A percentile compares a stretch with the other conserved stretches of the same genome.
Evolutionary conservation across 2,888 invertebrate genomes (phyloP).

Genomic region (Caenorhabditis sp.): DNA sequence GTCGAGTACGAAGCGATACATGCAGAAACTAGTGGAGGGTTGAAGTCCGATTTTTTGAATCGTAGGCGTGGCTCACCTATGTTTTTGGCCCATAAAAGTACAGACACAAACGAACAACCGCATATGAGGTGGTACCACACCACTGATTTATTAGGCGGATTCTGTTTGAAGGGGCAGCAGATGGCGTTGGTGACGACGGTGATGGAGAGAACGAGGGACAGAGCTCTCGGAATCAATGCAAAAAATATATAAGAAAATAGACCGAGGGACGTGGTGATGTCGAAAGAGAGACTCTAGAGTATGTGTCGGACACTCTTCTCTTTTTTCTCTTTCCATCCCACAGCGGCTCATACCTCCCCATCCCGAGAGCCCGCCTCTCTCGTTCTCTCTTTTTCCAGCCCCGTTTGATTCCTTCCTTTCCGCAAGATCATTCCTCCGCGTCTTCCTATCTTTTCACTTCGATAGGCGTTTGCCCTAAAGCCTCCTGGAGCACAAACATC

Average conservation of each 20-base stretch:
- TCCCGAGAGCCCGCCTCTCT: conserved; percentile 47
- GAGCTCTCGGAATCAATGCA: conserved; percentile 42
- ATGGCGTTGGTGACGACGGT: conserved; percentile 22
- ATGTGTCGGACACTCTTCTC: conserved; percentile 50
- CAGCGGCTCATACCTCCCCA: conserved; percentile 47
- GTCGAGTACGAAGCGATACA: background rate
- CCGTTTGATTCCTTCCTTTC: conserved; percentile 33
- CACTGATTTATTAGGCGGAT: conserved; percentile 17
- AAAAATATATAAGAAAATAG: conserved; percentile 45
- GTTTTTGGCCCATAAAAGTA: conserved; percentile 75
- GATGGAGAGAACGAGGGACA: conserved; percentile 4
- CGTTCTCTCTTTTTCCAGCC: too few relatives aligned
- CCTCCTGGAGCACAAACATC: conserved; percentile 34
- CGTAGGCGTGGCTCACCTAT: conserved; percentile 65
- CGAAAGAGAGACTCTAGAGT: conserved; percentile 49
- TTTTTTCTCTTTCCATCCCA: conserved; percentile 28
- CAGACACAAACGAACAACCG: conserved; percentile 74
- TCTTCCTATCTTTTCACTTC: background rate
- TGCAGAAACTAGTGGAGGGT: background rate
- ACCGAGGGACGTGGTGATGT: conserved; percentile 35
- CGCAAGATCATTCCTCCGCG: conserved; percentile 28
- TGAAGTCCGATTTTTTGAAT: background rate
- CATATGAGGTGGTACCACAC: conserved; percentile 61
- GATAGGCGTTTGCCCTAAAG: conserved; percentile 11
- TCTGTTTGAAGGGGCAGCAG: conserved; percentile 2